Evolutionary conservation across 2,888 invertebrate species (phyloP).

Genomic region (Calephelis perditalis): DNA sequence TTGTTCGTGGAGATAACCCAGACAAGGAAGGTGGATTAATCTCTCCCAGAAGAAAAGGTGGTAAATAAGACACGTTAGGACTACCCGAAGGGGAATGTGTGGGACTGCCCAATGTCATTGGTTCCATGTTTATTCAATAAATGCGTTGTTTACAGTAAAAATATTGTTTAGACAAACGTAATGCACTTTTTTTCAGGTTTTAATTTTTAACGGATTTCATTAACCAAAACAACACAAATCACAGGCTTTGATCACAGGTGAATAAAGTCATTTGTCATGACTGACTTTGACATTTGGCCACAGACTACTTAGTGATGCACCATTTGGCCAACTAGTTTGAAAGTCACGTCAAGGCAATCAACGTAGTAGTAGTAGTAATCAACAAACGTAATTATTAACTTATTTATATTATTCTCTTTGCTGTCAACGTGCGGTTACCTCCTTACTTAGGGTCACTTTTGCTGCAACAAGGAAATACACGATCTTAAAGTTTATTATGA

Average conservation of each 20-base stretch:
- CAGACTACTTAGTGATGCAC: no score
- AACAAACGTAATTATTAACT: no score
- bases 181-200: not conserved
- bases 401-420: no score
- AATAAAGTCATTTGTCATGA: not conserved
- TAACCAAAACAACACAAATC: not conserved
- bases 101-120: conserved; percentile 90
- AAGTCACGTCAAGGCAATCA: no score
- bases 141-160: not conserved
- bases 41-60: conserved; percentile 88
- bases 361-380: no score
- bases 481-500: no score
- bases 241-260: not conserved
- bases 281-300: no score
- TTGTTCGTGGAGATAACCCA: conserved; percentile 60
- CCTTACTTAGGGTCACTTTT: no score
- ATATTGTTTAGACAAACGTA: no score
- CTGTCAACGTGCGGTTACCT: no score
- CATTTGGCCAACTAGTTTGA: no score
- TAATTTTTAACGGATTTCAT: conserved; percentile 2
- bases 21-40: conserved; percentile 72
- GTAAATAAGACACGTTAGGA: conserved; percentile 83
- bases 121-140: conserved; percentile 80
- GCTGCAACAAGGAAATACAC: no score
- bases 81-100: conserved; percentile 84